Evolutionary conservation across 2,888 invertebrate genomes (phyloP).

Genomic region (Folsomia manolachei): DNA sequence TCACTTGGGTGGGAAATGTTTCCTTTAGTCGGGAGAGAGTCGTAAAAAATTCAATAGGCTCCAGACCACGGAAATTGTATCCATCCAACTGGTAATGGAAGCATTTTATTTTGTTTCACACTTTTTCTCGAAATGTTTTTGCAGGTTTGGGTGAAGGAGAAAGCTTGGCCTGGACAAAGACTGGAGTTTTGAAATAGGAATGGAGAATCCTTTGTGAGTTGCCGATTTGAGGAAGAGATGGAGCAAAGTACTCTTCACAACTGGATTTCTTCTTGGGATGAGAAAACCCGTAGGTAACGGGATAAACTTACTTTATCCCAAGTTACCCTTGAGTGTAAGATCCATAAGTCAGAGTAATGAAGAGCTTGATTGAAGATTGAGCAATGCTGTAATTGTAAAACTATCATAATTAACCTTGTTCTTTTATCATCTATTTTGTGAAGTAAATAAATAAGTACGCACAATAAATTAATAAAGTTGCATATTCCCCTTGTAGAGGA

Average conservation of each 20-base stretch:
- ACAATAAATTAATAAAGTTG: too few relatives aligned
- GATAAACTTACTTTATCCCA: too few relatives aligned
- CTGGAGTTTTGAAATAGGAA: background rate
- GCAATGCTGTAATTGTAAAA: too few relatives aligned
- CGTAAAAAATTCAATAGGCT: background rate
- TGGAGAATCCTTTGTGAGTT: background rate
- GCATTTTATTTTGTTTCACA: background rate
- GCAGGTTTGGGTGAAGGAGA: background rate
- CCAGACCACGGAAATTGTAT: background rate
- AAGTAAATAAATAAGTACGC: too few relatives aligned
- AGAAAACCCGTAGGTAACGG: too few relatives aligned
- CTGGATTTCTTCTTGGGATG: background rate
- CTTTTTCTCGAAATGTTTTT: background rate
- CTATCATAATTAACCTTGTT: too few relatives aligned
- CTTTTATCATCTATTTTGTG: too few relatives aligned
- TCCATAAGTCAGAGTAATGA: too few relatives aligned
- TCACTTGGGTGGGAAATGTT: background rate
- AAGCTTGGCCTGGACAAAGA: background rate
- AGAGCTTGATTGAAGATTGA: too few relatives aligned
- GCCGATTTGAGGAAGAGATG: background rate
- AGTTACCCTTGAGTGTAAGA: too few relatives aligned
- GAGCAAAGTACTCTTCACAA: background rate
- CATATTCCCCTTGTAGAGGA: too few relatives aligned
- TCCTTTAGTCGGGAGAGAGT: background rate
- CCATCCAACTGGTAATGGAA: background rate